Evolutionary conservation across 2,888 invertebrate species (phyloP).

Genomic region (Taenaris catops): DNA sequence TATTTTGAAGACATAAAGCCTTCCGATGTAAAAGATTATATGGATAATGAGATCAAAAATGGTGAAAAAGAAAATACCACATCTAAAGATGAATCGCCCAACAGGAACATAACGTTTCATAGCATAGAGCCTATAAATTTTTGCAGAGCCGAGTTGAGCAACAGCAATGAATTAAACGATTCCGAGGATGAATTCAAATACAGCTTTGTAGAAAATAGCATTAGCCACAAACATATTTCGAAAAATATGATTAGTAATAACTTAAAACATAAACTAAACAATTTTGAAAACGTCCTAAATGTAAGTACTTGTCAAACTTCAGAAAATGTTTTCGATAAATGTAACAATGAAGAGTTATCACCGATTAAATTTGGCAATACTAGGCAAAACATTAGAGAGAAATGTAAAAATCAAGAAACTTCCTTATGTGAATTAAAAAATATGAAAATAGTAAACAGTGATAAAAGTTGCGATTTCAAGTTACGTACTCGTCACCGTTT

Average conservation of each 20-base stretch:
- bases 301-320: no score
- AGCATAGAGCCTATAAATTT: slow-evolving; percentile 7
- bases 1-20: background rate
- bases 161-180: slow-evolving; percentile 15
- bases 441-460: slow-evolving; percentile 19
- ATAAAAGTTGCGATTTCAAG: slow-evolving; percentile 37
- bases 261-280: background rate
- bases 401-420: no score
- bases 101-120: no score
- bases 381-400: no score
- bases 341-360: no score
- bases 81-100: no score
- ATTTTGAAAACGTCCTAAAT: background rate
- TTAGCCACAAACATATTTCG: no score
- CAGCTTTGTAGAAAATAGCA: slow-evolving; percentile 8
- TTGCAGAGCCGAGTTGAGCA: slow-evolving; percentile 19
- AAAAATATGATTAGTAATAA: slow-evolving; percentile 4
- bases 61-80: no score
- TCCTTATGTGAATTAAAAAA: no score
- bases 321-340: no score
- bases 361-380: no score
- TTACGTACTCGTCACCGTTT: slow-evolving; percentile 65
- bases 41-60: background rate
- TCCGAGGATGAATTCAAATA: slow-evolving; percentile 11
- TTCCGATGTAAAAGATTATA: background rate